Base-by-base conservation (phyloP, 1,140 invertebrate species). In the Drosophila trapezifrons region DNA sequence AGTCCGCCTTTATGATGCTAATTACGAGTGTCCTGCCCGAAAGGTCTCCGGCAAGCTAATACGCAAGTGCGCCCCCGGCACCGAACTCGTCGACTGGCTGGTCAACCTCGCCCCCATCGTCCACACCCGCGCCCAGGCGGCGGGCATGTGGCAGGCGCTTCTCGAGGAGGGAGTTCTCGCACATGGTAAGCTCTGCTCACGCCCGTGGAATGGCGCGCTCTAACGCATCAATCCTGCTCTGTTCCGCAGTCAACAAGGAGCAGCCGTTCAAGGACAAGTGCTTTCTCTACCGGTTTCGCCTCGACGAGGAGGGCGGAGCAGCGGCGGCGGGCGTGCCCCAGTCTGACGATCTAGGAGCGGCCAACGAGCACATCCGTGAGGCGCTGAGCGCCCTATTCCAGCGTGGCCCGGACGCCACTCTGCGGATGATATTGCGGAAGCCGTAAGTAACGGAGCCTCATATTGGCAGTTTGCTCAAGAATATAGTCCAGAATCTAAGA, bases 241-340 rank as follows among this genome's bases (percentile, higher is more conserved):
- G 9, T 22, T 18, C 12, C 38, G 40, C 77, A 95, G 96, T 96
- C n/a, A 95, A 95, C 60, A 94, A 95, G 67, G 96, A 97, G 85
- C 95, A 96, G 83, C 95, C 96, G 20, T 97, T 97, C 92, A 95
- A 96, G 90, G 96, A 97, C 93, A 97, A 97, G 92, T 96, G 96
- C 91, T 94, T 97, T 72, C 95, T 97, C 75, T 97, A 97, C 92
- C 94, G 96, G 43, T 97, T 97, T 92, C 94, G 94, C 79, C 94
- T 96, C 82, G 96, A 97, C 91, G 95, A 96, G 73, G 93, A 94
- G 60, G 94, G 93, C 29, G 85, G 84, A 40, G 74, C 84, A 55
- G 63, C 83, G 4, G 79, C 81, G 29, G 92, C 91, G 5, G 76
- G 92, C 54, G 66, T 93, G 66, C 94, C 94, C 29, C 90, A 93